phyloP scores from a whole-genome alignment of 2,113 vertebrate species.

The Rhea americana region DNA sequence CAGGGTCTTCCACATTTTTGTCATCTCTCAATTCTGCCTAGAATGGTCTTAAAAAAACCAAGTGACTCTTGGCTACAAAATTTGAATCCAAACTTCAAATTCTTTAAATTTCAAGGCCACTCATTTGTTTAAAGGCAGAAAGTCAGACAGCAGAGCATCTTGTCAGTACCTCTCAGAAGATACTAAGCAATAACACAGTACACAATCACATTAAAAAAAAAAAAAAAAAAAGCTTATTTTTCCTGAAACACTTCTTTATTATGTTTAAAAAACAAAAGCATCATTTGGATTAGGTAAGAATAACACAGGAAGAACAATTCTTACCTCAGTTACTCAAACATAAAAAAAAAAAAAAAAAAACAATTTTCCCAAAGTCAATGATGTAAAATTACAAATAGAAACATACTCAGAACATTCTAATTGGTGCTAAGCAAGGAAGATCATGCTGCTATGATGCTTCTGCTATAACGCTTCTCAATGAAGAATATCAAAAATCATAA shows the following conservation, averaged over 20 bases:
- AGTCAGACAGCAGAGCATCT: neutral
- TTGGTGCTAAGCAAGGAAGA: constrained; percentile 48
- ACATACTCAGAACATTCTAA: constrained; percentile 32
- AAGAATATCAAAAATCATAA: constrained; percentile 2
- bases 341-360: neutral
- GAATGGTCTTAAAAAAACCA: neutral
- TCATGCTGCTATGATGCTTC: neutral
- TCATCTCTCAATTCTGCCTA: neutral
- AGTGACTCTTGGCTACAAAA: neutral
- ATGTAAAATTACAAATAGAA: constrained; percentile 15
- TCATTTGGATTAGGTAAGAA: no score
- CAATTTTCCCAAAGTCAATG: constrained; percentile 28
- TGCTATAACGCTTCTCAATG: neutral
- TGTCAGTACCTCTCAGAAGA: no score
- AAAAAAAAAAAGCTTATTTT: neutral
- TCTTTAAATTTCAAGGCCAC: neutral
- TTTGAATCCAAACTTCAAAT: neutral
- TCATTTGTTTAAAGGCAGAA: neutral
- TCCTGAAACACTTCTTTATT: neutral
- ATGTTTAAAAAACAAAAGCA: neutral
- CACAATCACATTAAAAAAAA: neutral
- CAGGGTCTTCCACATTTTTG: neutral
- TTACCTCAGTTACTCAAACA: neutral
- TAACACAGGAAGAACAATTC: constrained; percentile 25
- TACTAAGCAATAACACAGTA: neutral